phyloP scores from a whole-genome alignment of 37 sponge, comb jelly and placozoan genomes.

The Dysidea cf. avara region DNA sequence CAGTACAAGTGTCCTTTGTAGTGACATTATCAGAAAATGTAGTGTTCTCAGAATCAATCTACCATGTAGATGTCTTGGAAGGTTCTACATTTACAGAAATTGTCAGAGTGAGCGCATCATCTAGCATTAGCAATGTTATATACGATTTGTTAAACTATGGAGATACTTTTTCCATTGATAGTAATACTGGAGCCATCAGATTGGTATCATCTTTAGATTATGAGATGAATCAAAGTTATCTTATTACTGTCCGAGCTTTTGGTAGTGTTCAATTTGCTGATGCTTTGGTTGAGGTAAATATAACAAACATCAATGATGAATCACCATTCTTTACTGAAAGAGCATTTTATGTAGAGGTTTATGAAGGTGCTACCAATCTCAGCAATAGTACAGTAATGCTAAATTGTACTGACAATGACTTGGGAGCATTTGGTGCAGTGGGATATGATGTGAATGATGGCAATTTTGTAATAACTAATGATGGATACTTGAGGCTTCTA shows the following conservation, averaged over 20 bases:
- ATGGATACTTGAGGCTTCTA: too few relatives aligned
- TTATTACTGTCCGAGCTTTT: too few relatives aligned
- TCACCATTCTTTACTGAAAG: conserved; percentile 16
- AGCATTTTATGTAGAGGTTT: background rate
- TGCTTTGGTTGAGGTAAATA: too few relatives aligned
- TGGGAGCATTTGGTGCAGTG: too few relatives aligned
- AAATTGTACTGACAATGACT: too few relatives aligned
- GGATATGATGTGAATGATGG: too few relatives aligned
- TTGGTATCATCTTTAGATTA: conserved; percentile 21
- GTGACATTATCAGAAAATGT: conserved; percentile 9
- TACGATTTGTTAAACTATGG: conserved; percentile 27
- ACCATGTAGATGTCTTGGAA: conserved; percentile 45
- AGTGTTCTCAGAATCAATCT: conserved; percentile 28
- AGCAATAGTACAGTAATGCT: too few relatives aligned
- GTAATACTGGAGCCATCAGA: conserved; percentile 39
- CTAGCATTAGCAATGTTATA: conserved; percentile 39
- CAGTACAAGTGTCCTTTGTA: conserved; percentile 58
- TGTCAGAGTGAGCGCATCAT: background rate
- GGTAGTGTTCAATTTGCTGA: too few relatives aligned
- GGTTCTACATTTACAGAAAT: conserved; percentile 1
- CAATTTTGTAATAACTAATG: too few relatives aligned
- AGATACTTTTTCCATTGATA: background rate
- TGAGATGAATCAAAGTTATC: conserved; percentile 1
- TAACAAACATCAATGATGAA: conserved; percentile 5
- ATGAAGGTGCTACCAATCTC: conserved; percentile 2